Conservation (phyloP, 2,888 invertebrate genomes). For the Macrosiphum euphorbiae region DNA sequence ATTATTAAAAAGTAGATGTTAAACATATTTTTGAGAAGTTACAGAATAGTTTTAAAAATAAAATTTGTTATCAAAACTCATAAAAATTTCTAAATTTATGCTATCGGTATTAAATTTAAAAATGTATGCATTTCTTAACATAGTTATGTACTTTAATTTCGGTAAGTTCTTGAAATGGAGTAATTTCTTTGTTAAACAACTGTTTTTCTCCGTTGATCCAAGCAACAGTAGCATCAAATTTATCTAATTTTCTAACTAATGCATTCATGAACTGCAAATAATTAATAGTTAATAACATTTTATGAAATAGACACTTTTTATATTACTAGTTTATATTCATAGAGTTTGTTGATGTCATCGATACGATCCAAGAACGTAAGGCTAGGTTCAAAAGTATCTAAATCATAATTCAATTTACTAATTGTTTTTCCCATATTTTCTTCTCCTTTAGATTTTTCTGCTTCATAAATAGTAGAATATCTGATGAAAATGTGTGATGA, state of each 20-base stretch:
- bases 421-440: constrained; percentile 77
- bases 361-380: constrained; percentile 85
- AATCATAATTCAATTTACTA: constrained; percentile 77
- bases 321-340: constrained; percentile 76
- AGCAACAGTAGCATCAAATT: constrained; percentile 80
- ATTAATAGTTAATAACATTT: background rate
- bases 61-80: background rate
- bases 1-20: background rate
- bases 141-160: constrained; percentile 75
- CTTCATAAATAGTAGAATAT: constrained; percentile 76
- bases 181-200: constrained; percentile 85
- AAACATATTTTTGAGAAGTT: background rate
- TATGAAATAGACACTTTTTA: background rate
- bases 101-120: too few species aligned
- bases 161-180: constrained; percentile 82
- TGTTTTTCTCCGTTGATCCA: constrained; percentile 94
- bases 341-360: constrained; percentile 83
- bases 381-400: constrained; percentile 78
- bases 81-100: background rate
- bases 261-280: constrained; percentile 79
- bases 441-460: constrained; percentile 87
- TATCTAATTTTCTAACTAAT: constrained; percentile 81
- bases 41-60: background rate
- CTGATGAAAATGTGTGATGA: constrained; percentile 81
- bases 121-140: background rate